Evolutionary conservation across 2,888 invertebrate genomes (phyloP).

Genomic region (Ferrisia virgata): DNA sequence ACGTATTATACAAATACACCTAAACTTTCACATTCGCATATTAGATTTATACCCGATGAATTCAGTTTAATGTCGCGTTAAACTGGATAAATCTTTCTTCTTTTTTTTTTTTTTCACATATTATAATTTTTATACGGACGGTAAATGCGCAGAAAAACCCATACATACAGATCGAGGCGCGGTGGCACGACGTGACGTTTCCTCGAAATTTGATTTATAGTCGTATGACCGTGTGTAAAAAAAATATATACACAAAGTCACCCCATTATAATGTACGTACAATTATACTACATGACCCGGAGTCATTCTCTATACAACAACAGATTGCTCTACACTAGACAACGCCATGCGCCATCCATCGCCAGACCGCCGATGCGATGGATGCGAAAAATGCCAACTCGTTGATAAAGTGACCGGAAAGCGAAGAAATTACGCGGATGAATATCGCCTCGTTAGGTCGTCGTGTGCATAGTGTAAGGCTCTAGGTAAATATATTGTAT

Average conservation of each 20-base stretch:
- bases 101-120: not conserved
- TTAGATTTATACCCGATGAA: not conserved
- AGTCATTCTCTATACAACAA: not conserved
- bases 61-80: conserved; percentile 16
- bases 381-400: not conserved
- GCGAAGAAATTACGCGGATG: conserved; percentile 1
- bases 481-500: no score
- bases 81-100: not conserved
- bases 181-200: no score
- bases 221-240: not conserved
- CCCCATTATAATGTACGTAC: not conserved
- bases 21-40: not conserved
- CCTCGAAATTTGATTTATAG: conserved; percentile 6
- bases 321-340: not conserved
- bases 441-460: not conserved
- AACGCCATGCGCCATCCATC: no score
- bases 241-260: not conserved
- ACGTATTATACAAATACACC: not conserved
- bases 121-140: not conserved
- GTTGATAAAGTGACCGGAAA: conserved; percentile 19
- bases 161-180: not conserved
- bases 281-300: not conserved
- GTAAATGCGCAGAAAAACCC: not conserved
- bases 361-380: not conserved
- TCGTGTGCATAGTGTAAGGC: not conserved